Evolutionary conservation across 1,140 invertebrate genomes (phyloP), one percentile per base, ranked within the genome.

Genomic region (Arctopsyche grandis): DNA sequence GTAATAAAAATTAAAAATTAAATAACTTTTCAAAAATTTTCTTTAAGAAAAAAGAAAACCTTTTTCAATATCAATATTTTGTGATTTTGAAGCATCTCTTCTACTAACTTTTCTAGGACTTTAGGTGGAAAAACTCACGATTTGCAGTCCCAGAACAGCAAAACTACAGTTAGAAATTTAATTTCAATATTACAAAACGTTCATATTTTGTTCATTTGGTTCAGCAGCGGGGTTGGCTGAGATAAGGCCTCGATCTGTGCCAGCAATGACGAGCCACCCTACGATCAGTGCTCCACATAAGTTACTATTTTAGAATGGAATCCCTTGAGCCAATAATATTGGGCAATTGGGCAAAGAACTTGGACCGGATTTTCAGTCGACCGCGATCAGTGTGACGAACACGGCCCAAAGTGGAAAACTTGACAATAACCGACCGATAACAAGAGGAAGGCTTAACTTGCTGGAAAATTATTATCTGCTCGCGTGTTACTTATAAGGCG

Each of bases 241-340:
- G 60, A 82, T 26, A 66, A 66, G 63, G 63, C 63, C 63, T 66
- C 63, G 63, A 26, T 22, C 21, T 24, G 10, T 26, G 63, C 24
- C 63, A 66, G 63, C 26, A 3, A 12, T 52, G 16, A 14, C 48
- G 16, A 52, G 26, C 21, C 19, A 66, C 63, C 63, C 63, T 29
- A 24, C 22, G 58, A 22, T 5, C 63, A 66, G 10, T 66, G 63
- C 63, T 66, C 63, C 63, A 66, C 63, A 66, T 66, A 26, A 12
- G 24, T 26, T 21, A 66, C 63, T 12, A 66, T 66, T 66, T 66
- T 66, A 26, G 63, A 66, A 66, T 66, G 24, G 63, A 26, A 66
- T 26, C 63, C 63, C 21, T 66, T 22, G 63, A 66, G 63, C 63
- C 63, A 66, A 66, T 66, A 52, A 52, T 14, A 1, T 1, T 26